These are phyloP conservation scores for Hydrozoanthus gracilis DNA, from an alignment of 92 coral and sea anemone genomes.

Conservation along the genomic window DNA sequence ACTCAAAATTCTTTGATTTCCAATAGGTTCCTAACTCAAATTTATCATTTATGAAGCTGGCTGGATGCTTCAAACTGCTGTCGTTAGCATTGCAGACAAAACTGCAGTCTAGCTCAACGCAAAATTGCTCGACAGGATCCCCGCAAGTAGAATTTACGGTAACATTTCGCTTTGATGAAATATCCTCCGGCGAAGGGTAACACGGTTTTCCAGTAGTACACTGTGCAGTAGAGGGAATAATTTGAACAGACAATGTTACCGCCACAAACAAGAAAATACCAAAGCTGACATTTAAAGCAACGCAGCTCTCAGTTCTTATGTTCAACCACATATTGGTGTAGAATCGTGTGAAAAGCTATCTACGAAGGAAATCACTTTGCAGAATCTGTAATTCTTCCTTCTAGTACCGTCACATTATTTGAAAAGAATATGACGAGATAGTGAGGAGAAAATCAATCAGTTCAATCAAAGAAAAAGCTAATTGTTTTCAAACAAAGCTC, in stretches of 20 bases:
- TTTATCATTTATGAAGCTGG: slow-evolving; percentile 68
- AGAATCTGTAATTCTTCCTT: slow-evolving; percentile 33
- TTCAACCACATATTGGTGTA: not conserved
- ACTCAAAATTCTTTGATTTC: slow-evolving; percentile 86
- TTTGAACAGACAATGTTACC: slow-evolving; percentile 46
- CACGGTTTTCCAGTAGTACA: slow-evolving; percentile 73
- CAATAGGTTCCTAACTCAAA: slow-evolving; percentile 65
- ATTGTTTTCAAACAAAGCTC: not conserved
- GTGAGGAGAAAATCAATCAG: slow-evolving; percentile 1
- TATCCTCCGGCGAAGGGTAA: slow-evolving; percentile 65
- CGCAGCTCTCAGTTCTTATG: slow-evolving; percentile 36
- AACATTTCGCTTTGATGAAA: slow-evolving; percentile 58
- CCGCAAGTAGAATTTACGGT: slow-evolving; percentile 97
- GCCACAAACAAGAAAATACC: slow-evolving; percentile 39
- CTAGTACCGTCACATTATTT: no score
- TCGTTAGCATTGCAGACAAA: slow-evolving; percentile 72
- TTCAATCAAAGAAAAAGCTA: not conserved
- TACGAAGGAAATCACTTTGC: slow-evolving; percentile 17
- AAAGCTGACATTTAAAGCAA: slow-evolving; percentile 56
- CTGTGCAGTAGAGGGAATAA: slow-evolving; percentile 49
- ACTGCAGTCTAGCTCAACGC: slow-evolving; percentile 58
- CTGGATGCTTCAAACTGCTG: slow-evolving; percentile 52
- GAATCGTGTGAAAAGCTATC: slow-evolving; percentile 11
- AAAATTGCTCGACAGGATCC: slow-evolving; percentile 54
- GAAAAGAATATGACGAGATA: no score